Base-by-base conservation (phyloP, 2,888 invertebrate genomes). In the Drosophila buzzatii region DNA sequence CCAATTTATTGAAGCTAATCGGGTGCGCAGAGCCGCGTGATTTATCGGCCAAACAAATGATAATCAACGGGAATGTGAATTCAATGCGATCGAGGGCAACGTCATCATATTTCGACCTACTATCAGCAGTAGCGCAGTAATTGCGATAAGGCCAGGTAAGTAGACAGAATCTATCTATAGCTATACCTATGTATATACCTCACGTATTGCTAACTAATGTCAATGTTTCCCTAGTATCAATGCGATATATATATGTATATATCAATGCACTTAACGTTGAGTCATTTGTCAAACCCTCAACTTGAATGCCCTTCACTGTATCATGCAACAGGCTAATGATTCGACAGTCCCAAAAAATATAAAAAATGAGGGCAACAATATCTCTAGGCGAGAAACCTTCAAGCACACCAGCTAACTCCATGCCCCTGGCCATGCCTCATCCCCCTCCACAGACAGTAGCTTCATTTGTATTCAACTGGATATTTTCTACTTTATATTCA, bases 1-100 rank as follows among this genome's bases (percentile, higher is more conserved):
- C 58, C 78, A 74, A 83, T 81, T 83, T 71, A 70, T 53, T 53
- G 56, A 9, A 35, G 70, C 67, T 79, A 76, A 82, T 81, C 81
- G 72, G 56, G 37, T 44, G 57, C 64, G 68, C 41, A 39, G 12
- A 59, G 51, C 56, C 74, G 81, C 70, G 73, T 83, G 81, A 82
- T 83, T 82, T 82, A 78, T 73, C 61, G 62, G 58, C 61, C 59
- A 69, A 71, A 69, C 51, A 66, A 63, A 69, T 63, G 49, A 52
- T 51, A 65, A 70, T 64, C 57, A 74, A 35, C 55, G 27, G 8
- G 18, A 64, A 18, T 66, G 49, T 16, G 52, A 23, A 59, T 59
- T 59, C 20, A 51, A 44, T 18, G 62, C 27, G 55, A 33, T 41
- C n/a, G 31, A 39, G 18, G 20, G n/a, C 33, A 57, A 62, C 78